A percentile compares a stretch with the other conserved stretches of the same genome.
Evolutionary conservation across 2,113 vertebrate genomes (phyloP).

Genomic region (Xiphophorus couchianus): DNA sequence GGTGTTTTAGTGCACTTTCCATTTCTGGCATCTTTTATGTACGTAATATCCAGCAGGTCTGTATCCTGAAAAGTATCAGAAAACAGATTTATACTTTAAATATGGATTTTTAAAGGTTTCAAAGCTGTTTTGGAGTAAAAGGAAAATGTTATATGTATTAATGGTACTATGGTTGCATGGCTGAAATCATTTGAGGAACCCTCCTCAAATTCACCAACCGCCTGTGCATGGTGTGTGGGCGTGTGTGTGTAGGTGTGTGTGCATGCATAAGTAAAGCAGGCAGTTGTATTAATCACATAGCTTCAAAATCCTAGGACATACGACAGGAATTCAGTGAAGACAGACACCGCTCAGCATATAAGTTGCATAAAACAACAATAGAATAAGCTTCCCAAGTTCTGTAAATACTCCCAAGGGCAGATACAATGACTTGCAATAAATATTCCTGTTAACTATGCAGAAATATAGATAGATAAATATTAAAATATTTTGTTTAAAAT

Average conservation of each 20-base stretch:
- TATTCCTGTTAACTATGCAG: not conserved
- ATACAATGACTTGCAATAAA: not conserved
- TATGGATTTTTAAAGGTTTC: conserved; percentile 6
- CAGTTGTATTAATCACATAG: conserved; percentile 15
- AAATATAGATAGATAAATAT: not conserved
- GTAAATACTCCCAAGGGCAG: not conserved
- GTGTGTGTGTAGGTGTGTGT: conserved; percentile 6
- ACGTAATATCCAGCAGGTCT: conserved; percentile 80
- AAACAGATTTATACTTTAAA: not conserved
- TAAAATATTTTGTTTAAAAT: too few relatives aligned
- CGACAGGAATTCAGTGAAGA: conserved; percentile 38
- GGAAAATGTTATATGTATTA: not conserved
- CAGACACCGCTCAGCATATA: not conserved
- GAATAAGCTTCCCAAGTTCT: conserved; percentile 11
- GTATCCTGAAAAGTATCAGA: conserved; percentile 73
- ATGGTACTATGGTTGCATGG: not conserved
- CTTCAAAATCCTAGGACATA: conserved; percentile 19
- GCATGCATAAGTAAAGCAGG: not conserved
- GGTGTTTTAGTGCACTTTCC: conserved; percentile 82
- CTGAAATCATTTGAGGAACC: conserved; percentile 2
- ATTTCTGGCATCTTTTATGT: conserved; percentile 82
- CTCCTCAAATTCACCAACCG: not conserved
- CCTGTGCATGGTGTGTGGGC: not conserved
- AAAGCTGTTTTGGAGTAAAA: conserved; percentile 1
- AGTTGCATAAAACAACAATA: conserved; percentile 26